Evolutionary conservation across 2,888 invertebrate species (phyloP).

Genomic region (Timandra comae): DNA sequence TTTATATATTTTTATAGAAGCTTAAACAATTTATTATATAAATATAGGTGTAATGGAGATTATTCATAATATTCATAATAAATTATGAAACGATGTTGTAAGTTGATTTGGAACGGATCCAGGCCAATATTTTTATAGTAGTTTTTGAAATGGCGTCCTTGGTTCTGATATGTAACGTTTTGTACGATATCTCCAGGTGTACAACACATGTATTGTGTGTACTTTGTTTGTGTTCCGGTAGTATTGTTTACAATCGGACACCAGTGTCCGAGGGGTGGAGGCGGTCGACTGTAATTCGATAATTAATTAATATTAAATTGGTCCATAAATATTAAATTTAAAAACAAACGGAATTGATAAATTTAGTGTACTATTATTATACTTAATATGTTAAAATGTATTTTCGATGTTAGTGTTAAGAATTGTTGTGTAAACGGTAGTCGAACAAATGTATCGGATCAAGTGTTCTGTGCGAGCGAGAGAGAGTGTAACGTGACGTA

Average conservation of each 20-base stretch:
- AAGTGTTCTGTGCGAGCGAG: no score
- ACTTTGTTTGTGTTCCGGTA: no score
- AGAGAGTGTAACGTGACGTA: no score
- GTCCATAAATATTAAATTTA: slow-evolving; percentile 2
- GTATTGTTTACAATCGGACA: no score
- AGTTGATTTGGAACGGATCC: slow-evolving; percentile 10
- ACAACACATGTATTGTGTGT: not conserved
- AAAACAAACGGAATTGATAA: slow-evolving; percentile 32
- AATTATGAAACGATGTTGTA: slow-evolving; percentile 1
- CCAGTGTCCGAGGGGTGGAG: not conserved
- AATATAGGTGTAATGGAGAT: slow-evolving; percentile 7
- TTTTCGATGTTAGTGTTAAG: not conserved
- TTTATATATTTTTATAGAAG: slow-evolving; percentile 17
- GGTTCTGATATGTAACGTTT: no score
- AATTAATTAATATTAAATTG: slow-evolving; percentile 10
- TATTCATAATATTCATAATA: slow-evolving; percentile 7
- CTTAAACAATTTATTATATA: slow-evolving; percentile 8
- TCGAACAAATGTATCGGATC: no score
- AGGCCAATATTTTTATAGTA: slow-evolving; percentile 9
- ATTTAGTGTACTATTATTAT: slow-evolving; percentile 28
- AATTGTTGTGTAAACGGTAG: no score
- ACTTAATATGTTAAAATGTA: not conserved
- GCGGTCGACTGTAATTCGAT: slow-evolving; percentile 10
- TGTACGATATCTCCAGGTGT: slow-evolving; percentile 3
- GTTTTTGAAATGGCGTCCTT: slow-evolving; percentile 4